Evolutionary conservation across 2,888 invertebrate genomes (phyloP), one percentile per base, ranked within the genome.

Genomic region (Agrotis exclamationis): DNA sequence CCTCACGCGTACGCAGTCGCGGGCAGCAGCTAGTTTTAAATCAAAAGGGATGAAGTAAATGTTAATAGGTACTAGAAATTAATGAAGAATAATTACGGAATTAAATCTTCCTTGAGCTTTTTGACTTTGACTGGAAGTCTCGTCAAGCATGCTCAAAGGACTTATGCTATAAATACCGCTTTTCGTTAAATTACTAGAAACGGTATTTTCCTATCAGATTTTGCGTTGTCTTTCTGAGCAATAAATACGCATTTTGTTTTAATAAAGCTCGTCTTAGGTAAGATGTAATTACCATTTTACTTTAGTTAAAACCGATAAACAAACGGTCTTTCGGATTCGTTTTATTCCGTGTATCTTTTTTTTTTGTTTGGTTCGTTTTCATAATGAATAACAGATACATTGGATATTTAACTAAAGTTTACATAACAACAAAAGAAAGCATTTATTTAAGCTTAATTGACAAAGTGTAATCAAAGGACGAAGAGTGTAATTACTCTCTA

Each of bases 1-100:
- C 39, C 39, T 11, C 39, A 39, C 11, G 9, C 39, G 39, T 39
- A 11, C 39, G 39, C 39, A 39, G 39, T 39, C 39, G 39, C 39
- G 11, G 39, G 39, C 39, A 39, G 11, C 39, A 11, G 39, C 39
- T 39, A 39, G 39, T 39, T 79, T 80, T 45, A 66, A 76, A 59
- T 69, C 51, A 58, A 75, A 75, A 63, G 63, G 56, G 33, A 70
- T 51, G 50, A 80, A 80, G 60, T 48, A 70, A 63, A 70, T 80
- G 44, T 76, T 63, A 80, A 76, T 63, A 69, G 69, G 58, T 80
- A 69, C 62, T 80, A 65, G 47, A 76, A 56, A 66, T 59, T 74
- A 74, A 79, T 76, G 63, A 63, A 79, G 63, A 70, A 68, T 75
- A 62, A 74, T 79, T 77, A 78, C 58, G 22, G 47, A 80, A 78